phyloP scores from a whole-genome alignment of 1,140 invertebrate species.

The Platyscapa corneri region DNA sequence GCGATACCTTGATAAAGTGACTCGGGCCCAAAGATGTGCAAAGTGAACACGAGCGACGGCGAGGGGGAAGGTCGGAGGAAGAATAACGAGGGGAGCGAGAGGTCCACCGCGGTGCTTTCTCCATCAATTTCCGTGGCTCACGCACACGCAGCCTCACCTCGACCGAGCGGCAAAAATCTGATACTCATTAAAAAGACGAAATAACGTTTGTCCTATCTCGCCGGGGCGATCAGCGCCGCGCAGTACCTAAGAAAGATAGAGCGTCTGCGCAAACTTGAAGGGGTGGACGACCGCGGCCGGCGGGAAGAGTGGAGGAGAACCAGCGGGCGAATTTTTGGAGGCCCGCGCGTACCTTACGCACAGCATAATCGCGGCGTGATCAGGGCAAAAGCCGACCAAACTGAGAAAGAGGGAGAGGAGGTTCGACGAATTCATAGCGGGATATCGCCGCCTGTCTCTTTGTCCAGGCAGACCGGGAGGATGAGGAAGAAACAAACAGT shows the following conservation, averaged over 20 bases:
- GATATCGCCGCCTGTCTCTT: conserved; percentile 35
- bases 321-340: background rate
- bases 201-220: conserved; percentile 42
- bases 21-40: background rate
- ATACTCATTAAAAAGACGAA: conserved; percentile 52
- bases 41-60: background rate
- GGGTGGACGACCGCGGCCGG: too few relatives aligned
- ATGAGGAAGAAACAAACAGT: conserved; percentile 10
- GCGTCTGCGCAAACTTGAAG: too few relatives aligned
- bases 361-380: conserved; percentile 32
- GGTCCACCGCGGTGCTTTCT: conserved; percentile 20
- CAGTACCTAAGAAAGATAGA: conserved; percentile 2
- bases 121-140: conserved; percentile 38
- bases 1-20: background rate
- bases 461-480: too few relatives aligned
- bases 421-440: conserved; percentile 46
- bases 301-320: background rate
- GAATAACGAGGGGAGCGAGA: background rate
- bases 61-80: background rate
- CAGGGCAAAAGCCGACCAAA: background rate
- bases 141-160: background rate
- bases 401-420: background rate
- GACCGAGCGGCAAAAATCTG: conserved; percentile 17
- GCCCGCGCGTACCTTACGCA: conserved; percentile 28
- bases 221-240: conserved; percentile 1